Evolutionary conservation across 2,113 vertebrate genomes (phyloP).

Genomic region (Rhineura floridana): DNA sequence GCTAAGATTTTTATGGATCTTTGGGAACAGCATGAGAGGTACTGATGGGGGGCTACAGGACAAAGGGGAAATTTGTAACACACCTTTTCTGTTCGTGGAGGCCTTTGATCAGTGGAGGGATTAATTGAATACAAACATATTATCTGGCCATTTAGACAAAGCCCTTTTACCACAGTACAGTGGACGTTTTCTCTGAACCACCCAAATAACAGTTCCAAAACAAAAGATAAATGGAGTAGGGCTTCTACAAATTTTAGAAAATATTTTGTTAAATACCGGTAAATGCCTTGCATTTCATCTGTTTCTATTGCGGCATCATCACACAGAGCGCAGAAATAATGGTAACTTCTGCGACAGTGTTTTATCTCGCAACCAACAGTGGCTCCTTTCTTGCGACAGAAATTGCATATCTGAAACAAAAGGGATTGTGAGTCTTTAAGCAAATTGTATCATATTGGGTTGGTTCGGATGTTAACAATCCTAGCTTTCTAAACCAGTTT

Average conservation of each 20-base stretch:
- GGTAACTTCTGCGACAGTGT: slow-evolving; percentile 71
- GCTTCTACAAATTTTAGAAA: neutral
- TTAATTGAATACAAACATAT: too few relatives aligned
- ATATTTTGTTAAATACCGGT: slow-evolving; percentile 63
- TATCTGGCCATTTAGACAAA: too few relatives aligned
- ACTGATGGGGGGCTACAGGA: neutral
- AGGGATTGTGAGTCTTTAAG: neutral
- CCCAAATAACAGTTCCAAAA: neutral
- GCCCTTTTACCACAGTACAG: neutral
- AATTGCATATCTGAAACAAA: slow-evolving; percentile 65
- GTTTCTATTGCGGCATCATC: slow-evolving; percentile 58
- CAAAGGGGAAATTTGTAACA: neutral
- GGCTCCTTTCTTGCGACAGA: slow-evolving; percentile 72
- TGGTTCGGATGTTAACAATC: neutral
- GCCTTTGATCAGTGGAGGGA: neutral
- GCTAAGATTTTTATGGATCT: too few relatives aligned
- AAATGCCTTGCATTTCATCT: slow-evolving; percentile 58
- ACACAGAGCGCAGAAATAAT: slow-evolving; percentile 74
- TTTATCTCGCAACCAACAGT: slow-evolving; percentile 77
- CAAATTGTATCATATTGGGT: neutral
- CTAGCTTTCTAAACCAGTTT: neutral
- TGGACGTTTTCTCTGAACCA: neutral
- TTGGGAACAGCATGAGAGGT: too few relatives aligned
- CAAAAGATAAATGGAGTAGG: neutral
- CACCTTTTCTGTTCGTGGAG: neutral